phyloP scores from a whole-genome alignment of 2,797 vertebrate species.

The Tragopan temminckii region DNA sequence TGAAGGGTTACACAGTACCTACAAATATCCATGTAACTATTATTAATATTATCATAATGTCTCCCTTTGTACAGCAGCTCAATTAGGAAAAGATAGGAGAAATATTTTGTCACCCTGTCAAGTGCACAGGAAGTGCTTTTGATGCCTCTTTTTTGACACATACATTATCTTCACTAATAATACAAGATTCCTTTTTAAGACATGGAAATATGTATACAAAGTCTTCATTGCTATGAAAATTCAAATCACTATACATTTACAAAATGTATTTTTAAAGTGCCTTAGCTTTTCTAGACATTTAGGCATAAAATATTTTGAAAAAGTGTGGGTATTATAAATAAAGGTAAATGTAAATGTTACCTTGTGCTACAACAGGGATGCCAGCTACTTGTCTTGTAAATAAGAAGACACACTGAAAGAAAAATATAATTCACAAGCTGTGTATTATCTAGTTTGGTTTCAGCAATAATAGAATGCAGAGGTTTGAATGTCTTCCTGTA shows the following conservation, averaged over 20 bases:
- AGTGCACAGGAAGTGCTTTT: conserved; percentile 89
- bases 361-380: background rate
- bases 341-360: background rate
- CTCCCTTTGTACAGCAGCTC: conserved; percentile 87
- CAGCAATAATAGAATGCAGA: conserved; percentile 43
- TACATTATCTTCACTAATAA: conserved; percentile 85
- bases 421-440: conserved; percentile 20
- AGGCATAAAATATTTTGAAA: conserved; percentile 71
- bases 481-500: background rate
- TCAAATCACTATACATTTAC: conserved; percentile 43
- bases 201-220: conserved; percentile 76
- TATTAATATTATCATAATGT: conserved; percentile 93
- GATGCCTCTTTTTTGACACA: conserved; percentile 87
- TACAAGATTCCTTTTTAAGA: conserved; percentile 78
- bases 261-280: conserved; percentile 36
- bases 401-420: conserved; percentile 21
- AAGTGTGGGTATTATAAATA: conserved; percentile 41
- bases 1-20: conserved; percentile 91
- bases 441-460: conserved; percentile 43
- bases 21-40: conserved; percentile 91
- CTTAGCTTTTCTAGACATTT: conserved; percentile 49
- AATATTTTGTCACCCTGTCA: conserved; percentile 99
- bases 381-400: conserved; percentile 37
- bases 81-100: conserved; percentile 93
- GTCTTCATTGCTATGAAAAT: conserved; percentile 73